A percentile compares a stretch with the other conserved stretches of the same genome.
Evolutionary conservation across 2,888 invertebrate genomes (phyloP).

Genomic region (Calliphora vomitoria): DNA sequence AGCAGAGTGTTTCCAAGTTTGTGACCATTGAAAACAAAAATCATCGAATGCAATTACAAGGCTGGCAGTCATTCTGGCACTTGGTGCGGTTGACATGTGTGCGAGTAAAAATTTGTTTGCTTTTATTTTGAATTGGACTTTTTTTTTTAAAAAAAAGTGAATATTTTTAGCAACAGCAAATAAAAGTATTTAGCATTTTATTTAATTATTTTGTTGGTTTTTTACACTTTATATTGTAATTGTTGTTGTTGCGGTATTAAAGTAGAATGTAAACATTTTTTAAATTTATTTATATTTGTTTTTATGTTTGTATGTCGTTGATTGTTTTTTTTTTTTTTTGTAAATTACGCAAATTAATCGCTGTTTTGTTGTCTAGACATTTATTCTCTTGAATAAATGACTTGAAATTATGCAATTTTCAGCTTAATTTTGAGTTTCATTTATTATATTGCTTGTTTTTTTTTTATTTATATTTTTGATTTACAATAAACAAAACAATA

Average conservation of each 20-base stretch:
- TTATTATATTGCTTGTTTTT: neutral
- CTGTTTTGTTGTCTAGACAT: slow-evolving; percentile 67
- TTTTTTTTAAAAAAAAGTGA: slow-evolving; percentile 3
- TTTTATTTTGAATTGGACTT: slow-evolving; percentile 25
- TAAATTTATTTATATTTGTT: slow-evolving; percentile 34
- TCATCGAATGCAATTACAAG: slow-evolving; percentile 4
- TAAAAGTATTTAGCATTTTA: slow-evolving; percentile 54
- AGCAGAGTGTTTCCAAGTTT: slow-evolving; percentile 32
- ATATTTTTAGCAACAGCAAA: slow-evolving; percentile 55
- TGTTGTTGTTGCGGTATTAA: slow-evolving; percentile 17
- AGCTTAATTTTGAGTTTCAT: neutral
- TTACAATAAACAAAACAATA: neutral
- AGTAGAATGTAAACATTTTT: slow-evolving; percentile 32
- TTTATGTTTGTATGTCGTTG: slow-evolving; percentile 1
- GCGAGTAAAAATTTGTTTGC: neutral
- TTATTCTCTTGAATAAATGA: slow-evolving; percentile 57
- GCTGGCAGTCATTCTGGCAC: slow-evolving; percentile 20
- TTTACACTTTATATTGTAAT: slow-evolving; percentile 13
- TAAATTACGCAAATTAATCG: slow-evolving; percentile 66
- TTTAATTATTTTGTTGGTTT: slow-evolving; percentile 16
- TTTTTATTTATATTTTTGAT: neutral
- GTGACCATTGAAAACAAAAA: neutral
- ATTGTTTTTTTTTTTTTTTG: slow-evolving; percentile 10
- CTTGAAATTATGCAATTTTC: slow-evolving; percentile 67
- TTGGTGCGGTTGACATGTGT: slow-evolving; percentile 33